A percentile compares a stretch with the other conserved stretches of the same genome.
Evolutionary conservation across 2,888 invertebrate species (phyloP).

Genomic region (Anthophora plumipes): DNA sequence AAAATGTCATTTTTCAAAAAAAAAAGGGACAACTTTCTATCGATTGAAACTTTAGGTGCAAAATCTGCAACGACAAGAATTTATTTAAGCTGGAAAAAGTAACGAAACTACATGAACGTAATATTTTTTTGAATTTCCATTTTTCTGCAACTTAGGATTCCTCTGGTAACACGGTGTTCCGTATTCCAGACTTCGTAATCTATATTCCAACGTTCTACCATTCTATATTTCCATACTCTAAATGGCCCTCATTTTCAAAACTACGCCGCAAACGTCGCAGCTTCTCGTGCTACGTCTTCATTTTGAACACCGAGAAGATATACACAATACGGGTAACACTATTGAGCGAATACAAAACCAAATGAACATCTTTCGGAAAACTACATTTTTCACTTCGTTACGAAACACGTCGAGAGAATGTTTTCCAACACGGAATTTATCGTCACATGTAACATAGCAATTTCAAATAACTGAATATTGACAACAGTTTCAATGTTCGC

Average conservation of each 20-base stretch:
- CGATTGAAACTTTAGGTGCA: neutral
- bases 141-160: neutral
- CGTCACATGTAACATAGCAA: no score
- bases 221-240: slow-evolving; percentile 22
- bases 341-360: neutral
- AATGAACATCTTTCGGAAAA: neutral
- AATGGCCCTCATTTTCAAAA: slow-evolving; percentile 36
- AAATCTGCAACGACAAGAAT: neutral
- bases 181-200: slow-evolving; percentile 26
- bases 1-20: no score
- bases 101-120: neutral
- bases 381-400: neutral
- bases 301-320: neutral
- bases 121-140: slow-evolving; percentile 38
- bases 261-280: slow-evolving; percentile 13
- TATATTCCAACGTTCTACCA: slow-evolving; percentile 4
- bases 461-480: no score
- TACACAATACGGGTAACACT: neutral
- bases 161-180: slow-evolving; percentile 6
- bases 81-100: neutral
- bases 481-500: no score
- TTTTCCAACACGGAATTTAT: no score
- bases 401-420: no score
- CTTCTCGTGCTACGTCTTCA: neutral
- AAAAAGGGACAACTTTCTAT: no score